phyloP scores from a whole-genome alignment of 2,797 vertebrate genomes.

The Crenuchus spilurus region DNA sequence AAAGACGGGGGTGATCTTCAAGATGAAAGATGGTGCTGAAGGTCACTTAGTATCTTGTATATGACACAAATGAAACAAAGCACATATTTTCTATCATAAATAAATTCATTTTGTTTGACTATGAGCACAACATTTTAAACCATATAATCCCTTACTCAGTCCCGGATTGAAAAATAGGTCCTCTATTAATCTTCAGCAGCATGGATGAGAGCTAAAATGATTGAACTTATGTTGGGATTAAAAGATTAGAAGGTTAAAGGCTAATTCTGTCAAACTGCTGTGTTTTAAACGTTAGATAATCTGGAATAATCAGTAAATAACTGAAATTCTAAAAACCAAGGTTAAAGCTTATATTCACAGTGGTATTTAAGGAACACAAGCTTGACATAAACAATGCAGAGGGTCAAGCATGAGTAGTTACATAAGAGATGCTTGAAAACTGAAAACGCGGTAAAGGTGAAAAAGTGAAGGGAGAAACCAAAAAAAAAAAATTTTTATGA shows the following conservation, averaged over 20 bases:
- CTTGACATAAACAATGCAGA: constrained; percentile 16
- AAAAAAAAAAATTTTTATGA: neutral
- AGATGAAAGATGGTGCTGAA: no score
- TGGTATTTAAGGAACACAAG: constrained; percentile 15
- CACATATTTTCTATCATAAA: no score
- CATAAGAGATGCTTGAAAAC: constrained; percentile 2
- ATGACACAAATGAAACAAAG: no score
- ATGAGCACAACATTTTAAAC: no score
- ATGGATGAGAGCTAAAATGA: no score
- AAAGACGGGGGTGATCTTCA: no score
- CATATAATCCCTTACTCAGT: no score
- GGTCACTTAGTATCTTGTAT: no score
- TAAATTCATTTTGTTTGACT: no score
- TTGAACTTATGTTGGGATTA: no score
- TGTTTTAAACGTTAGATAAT: neutral
- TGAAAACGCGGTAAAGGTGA: neutral
- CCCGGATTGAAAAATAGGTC: no score
- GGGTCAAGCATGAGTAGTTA: constrained; percentile 8
- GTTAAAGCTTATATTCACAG: constrained; percentile 3
- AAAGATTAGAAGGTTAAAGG: constrained; percentile 5
- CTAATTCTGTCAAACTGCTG: neutral
- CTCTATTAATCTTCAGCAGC: no score
- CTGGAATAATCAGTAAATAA: neutral
- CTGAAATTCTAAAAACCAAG: constrained; percentile 5
- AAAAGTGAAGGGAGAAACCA: neutral